Evolutionary conservation across 2,888 invertebrate species (phyloP), one percentile per base, ranked within the genome.

Genomic region (Allophyes oxyacanthae): DNA sequence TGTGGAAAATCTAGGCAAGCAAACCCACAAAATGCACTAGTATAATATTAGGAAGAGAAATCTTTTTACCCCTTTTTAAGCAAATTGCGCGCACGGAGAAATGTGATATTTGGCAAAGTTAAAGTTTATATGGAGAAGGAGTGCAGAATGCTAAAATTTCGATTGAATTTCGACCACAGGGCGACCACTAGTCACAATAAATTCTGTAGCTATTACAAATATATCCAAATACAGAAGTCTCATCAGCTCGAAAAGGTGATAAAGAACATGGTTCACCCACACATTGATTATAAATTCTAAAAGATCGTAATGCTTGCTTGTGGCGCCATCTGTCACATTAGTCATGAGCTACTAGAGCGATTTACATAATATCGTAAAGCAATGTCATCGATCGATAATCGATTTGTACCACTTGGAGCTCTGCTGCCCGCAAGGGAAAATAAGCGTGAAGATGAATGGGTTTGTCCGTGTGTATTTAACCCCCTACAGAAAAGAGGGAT

Each of bases 291-390:
- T 44, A 28, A 53, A 71, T 55, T 67, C 58, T 2, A 57, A 74
- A 41, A 49, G 34, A 52, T 53, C 48, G 20, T 63, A 63, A 36
- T 28, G 41, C 43, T 15, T 0, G 4, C 11, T 9, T 30, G 67
- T 67, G 67, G 67, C 59, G 67, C 70, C 67, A 67, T 52, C 67
- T 70, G 70, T 25, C 51, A 36, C 70, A 67, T 67, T 59, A 59
- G 46, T 58, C 41, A 52, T 49, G 51, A 54, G 36, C 64, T 69
- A 66, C 64, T 66, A 69, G 45, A 63, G 38, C 56, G 38, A 69
- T 66, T 69, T 52, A 53, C 56, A 66, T 66, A 66, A 63, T 69
- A 50, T 56, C 48, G 41, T 55, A 63, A 61, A 48, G 38, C 49
- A 50, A 67, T 50, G 62, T 64, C 68, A 67, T 50, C 54, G 62